Conservation (phyloP, 2,113 vertebrate genomes). For the Australoheros scitulus region DNA sequence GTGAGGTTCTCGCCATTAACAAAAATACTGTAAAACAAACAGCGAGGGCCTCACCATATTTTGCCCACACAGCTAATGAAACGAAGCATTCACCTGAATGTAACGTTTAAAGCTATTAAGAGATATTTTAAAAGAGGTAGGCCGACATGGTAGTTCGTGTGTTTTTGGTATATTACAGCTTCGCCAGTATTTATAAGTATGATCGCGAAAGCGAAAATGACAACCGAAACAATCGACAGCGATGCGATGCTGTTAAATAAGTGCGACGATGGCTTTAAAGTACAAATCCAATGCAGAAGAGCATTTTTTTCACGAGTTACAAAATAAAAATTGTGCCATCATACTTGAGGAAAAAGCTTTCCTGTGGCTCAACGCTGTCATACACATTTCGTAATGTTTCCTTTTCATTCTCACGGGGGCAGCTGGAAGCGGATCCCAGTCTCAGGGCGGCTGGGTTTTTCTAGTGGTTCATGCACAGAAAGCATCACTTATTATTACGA, state of each 20-base stretch:
- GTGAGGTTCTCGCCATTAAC: conserved; percentile 37
- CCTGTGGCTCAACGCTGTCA: background rate
- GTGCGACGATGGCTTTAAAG: background rate
- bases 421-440: background rate
- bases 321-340: conserved; percentile 14
- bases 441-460: background rate
- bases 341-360: background rate
- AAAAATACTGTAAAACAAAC: conserved; percentile 49
- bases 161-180: background rate
- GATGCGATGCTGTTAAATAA: background rate
- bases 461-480: background rate
- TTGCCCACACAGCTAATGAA: background rate
- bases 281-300: background rate
- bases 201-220: background rate
- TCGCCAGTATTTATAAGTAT: background rate
- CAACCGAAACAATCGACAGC: background rate
- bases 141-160: background rate
- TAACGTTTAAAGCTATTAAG: background rate
- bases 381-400: conserved; percentile 11
- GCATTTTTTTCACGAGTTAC: background rate
- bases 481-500: background rate
- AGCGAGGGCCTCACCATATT: conserved; percentile 11
- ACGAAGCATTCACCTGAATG: background rate
- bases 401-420: background rate
- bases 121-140: background rate